phyloP scores from a whole-genome alignment of 2,113 vertebrate species.

The Leucopternis melanops region DNA sequence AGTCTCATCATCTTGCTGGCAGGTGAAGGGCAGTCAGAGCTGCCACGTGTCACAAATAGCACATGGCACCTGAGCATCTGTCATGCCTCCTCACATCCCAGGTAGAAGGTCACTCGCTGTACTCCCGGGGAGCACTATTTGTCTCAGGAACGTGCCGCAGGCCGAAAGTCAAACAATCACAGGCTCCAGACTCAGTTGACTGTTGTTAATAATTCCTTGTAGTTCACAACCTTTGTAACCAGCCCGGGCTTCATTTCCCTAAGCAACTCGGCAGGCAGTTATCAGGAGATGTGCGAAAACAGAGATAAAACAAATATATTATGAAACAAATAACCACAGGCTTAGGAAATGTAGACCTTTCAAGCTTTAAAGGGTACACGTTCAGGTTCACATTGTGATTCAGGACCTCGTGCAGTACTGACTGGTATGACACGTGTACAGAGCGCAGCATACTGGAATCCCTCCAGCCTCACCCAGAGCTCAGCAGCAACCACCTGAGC shows the following conservation, averaged over 20 bases:
- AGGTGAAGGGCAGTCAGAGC: background rate
- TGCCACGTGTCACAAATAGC: slow-evolving; percentile 15
- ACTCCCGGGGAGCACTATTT: background rate
- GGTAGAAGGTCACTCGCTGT: background rate
- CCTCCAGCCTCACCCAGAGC: background rate
- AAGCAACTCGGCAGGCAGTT: background rate
- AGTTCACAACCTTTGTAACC: slow-evolving; percentile 50
- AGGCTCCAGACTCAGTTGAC: background rate
- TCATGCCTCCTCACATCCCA: background rate
- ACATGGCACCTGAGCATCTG: slow-evolving; percentile 34
- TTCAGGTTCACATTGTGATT: background rate
- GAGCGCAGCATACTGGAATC: background rate
- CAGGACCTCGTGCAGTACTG: accelerated
- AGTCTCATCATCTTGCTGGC: background rate
- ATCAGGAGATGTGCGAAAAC: background rate
- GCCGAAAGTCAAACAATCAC: background rate
- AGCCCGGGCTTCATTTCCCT: background rate
- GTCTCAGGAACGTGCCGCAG: background rate
- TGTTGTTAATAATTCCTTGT: slow-evolving; percentile 53
- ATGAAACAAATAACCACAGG: background rate
- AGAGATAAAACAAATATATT: background rate
- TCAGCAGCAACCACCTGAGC: background rate
- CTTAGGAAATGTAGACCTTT: background rate
- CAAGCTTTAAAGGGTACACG: background rate
- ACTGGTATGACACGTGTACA: background rate